phyloP scores from a whole-genome alignment of 2,888 invertebrate genomes.

The Cephonodes hylas region DNA sequence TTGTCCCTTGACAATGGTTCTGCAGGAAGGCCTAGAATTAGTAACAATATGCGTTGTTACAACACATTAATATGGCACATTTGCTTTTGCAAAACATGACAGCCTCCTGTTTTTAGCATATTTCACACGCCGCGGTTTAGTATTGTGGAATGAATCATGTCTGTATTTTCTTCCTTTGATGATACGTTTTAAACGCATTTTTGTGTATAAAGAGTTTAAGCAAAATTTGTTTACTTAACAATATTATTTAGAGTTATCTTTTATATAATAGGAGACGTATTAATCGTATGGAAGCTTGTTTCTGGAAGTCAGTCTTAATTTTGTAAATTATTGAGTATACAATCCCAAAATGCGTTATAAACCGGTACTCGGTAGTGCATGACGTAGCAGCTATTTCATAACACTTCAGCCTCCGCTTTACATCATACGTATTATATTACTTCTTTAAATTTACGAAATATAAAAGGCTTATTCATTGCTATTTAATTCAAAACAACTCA shows the following conservation, averaged over 20 bases:
- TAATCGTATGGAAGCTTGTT: neutral
- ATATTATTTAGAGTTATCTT: neutral
- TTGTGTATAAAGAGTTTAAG: no score
- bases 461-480: neutral
- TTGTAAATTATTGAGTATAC: neutral
- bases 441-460: neutral
- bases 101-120: no score
- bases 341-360: neutral
- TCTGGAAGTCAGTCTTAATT: neutral
- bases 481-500: neutral
- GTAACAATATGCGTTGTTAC: slow-evolving; percentile 1
- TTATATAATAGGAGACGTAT: neutral
- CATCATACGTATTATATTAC: neutral
- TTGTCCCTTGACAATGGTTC: neutral
- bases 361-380: neutral
- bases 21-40: neutral
- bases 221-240: neutral
- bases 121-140: no score
- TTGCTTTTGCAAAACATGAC: no score
- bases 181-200: no score
- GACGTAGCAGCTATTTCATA: neutral
- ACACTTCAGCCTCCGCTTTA: neutral
- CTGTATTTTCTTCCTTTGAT: no score
- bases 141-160: no score
- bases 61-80: slow-evolving; percentile 6